Percentiles rank a stretch among this genome's conserved stretches.
Evolutionary conservation across 2,797 vertebrate species (phyloP).

Genomic region (Sebastes cheni): DNA sequence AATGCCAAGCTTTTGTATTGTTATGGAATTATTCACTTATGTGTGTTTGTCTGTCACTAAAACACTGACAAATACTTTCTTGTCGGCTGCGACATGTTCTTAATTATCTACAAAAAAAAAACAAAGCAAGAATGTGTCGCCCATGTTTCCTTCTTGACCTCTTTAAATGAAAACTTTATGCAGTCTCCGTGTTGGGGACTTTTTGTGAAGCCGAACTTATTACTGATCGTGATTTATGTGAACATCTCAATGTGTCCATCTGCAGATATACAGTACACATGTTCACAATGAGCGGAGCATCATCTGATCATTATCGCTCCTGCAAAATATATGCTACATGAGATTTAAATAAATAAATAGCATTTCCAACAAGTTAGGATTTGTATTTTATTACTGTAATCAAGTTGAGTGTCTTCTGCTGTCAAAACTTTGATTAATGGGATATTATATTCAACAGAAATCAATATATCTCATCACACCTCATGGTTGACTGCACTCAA

Average conservation of each 20-base stretch:
- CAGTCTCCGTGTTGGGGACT: background rate
- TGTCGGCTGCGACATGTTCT: background rate
- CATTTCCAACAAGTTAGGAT: background rate
- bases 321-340: background rate
- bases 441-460: background rate
- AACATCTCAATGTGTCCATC: background rate
- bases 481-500: background rate
- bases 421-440: background rate
- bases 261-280: background rate
- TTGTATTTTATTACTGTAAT: background rate
- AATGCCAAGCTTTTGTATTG: background rate
- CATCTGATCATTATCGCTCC: background rate
- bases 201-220: background rate
- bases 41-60: background rate
- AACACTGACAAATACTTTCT: background rate
- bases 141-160: background rate
- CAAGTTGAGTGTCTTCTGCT: background rate
- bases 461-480: background rate
- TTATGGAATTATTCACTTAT: background rate
- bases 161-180: background rate
- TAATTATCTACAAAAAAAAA: constrained; percentile 20
- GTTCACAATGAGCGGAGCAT: background rate
- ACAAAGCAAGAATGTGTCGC: constrained; percentile 8
- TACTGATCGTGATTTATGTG: background rate
- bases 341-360: background rate